Evolutionary conservation across 1,140 invertebrate genomes (phyloP).

Genomic region (Pogonognathellus flavescens): DNA sequence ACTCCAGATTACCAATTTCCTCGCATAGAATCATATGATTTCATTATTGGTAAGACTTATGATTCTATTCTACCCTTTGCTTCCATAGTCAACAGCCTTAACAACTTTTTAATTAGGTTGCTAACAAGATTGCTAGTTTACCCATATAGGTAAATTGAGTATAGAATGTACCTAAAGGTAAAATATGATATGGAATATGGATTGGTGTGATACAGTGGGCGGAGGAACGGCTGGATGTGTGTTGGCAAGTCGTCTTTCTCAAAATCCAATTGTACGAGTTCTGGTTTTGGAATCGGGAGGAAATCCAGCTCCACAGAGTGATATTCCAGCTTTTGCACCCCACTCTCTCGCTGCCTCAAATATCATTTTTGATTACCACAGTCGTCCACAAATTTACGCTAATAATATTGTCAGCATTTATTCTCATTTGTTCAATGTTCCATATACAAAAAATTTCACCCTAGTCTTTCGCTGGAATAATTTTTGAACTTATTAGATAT

Average conservation of each 20-base stretch:
- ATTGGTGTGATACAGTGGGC: constrained; percentile 68
- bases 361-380: neutral
- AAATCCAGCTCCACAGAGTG: constrained; percentile 13
- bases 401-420: neutral
- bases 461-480: neutral
- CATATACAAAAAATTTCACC: too few species aligned
- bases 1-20: constrained; percentile 1
- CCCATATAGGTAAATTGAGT: neutral
- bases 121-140: too few species aligned
- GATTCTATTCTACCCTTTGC: too few species aligned
- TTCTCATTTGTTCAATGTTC: neutral
- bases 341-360: neutral
- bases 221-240: constrained; percentile 73
- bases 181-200: too few species aligned
- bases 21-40: neutral
- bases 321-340: constrained; percentile 21
- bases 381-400: neutral
- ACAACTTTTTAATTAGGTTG: too few species aligned
- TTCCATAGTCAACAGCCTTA: too few species aligned
- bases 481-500: neutral
- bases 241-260: constrained; percentile 71
- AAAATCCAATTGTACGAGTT: constrained; percentile 35
- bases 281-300: constrained; percentile 50
- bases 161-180: neutral
- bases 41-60: neutral